These are phyloP conservation scores for Apotomis turbidana DNA, from an alignment of 2,888 invertebrate species.

Conservation along the genomic window DNA sequence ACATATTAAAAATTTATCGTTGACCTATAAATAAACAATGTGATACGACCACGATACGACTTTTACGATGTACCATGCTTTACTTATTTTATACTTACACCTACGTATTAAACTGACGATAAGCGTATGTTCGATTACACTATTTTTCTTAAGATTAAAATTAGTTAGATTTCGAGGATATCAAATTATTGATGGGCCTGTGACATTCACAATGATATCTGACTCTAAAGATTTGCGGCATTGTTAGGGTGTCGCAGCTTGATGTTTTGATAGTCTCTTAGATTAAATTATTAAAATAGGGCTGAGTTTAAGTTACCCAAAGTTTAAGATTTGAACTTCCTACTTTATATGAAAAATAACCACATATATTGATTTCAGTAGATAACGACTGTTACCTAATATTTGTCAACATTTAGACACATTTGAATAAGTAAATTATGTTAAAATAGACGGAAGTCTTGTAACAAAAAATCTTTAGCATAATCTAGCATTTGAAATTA, in stretches of 20 bases:
- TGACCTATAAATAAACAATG: constrained; percentile 41
- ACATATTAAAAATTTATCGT: constrained; percentile 40
- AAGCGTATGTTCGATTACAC: constrained; percentile 39
- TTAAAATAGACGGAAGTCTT: too few species aligned
- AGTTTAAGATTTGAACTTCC: too few species aligned
- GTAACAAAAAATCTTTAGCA: too few species aligned
- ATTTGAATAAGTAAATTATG: too few species aligned
- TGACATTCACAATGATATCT: background rate
- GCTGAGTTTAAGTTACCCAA: too few species aligned
- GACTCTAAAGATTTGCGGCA: background rate
- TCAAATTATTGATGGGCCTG: constrained; percentile 3
- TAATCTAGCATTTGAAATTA: background rate
- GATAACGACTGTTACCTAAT: background rate
- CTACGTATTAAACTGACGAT: constrained; percentile 24
- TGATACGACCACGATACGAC: constrained; percentile 29
- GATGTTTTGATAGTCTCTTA: background rate
- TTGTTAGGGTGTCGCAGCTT: background rate
- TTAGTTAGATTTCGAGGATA: background rate
- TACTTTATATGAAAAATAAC: too few species aligned
- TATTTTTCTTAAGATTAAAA: constrained; percentile 24
- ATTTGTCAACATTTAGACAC: background rate
- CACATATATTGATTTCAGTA: too few species aligned
- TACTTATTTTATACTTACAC: constrained; percentile 13
- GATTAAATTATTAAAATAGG: background rate
- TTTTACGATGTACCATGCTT: constrained; percentile 26